Percentiles rank a stretch among this genome's conserved stretches.
Evolutionary conservation across 2,888 invertebrate genomes (phyloP).

Genomic region (Tetramorium bicarinatum): DNA sequence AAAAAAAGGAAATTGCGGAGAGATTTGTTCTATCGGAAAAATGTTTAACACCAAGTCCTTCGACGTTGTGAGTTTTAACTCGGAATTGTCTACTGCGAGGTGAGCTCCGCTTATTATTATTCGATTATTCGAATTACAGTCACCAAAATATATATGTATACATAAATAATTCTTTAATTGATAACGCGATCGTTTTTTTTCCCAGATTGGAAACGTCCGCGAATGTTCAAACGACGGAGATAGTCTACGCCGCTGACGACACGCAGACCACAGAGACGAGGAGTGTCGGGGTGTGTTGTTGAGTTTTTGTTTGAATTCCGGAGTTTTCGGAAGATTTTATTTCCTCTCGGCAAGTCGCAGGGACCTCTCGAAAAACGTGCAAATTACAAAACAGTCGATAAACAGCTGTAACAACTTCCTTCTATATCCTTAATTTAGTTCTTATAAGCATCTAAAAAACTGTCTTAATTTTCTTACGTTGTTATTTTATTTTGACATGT

Average conservation of each 20-base stretch:
- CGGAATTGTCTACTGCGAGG: slow-evolving; percentile 79
- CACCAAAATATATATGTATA: not conserved
- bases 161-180: not conserved
- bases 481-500: not conserved
- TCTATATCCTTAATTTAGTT: not conserved
- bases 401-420: not conserved
- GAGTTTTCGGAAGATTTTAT: not conserved
- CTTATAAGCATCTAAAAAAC: not conserved
- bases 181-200: slow-evolving; percentile 25
- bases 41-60: slow-evolving; percentile 81
- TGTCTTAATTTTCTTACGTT: not conserved
- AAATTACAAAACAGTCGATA: not conserved
- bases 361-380: not conserved
- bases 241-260: slow-evolving; percentile 73
- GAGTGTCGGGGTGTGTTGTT: slow-evolving; percentile 75
- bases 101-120: slow-evolving; percentile 63
- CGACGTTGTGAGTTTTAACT: slow-evolving; percentile 80
- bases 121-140: not conserved
- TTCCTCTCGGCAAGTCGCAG: not conserved
- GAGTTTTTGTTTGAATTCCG: slow-evolving; percentile 19
- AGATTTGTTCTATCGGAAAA: not conserved
- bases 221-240: slow-evolving; percentile 80
- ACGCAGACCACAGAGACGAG: slow-evolving; percentile 78
- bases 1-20: not conserved
- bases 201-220: slow-evolving; percentile 77